phyloP scores from a whole-genome alignment of 2,797 vertebrate species.

The Brachyrhaphis roseni region DNA sequence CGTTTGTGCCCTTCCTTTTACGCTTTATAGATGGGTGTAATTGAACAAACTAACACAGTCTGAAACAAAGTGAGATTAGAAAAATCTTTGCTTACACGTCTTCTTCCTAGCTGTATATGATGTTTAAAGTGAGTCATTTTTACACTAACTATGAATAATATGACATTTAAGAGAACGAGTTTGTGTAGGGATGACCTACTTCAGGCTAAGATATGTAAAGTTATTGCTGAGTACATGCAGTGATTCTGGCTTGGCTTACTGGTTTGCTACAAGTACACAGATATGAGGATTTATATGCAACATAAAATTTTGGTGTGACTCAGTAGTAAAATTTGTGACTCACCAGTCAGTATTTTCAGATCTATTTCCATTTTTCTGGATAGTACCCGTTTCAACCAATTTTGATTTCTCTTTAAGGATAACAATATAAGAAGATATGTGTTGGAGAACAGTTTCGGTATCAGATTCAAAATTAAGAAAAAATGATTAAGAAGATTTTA shows the following conservation, averaged over 20 bases:
- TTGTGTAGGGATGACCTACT: not conserved
- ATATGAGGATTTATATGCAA: not conserved
- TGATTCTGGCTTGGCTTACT: not conserved
- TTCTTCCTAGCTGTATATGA: slow-evolving; percentile 7
- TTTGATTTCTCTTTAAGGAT: not conserved
- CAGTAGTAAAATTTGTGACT: not conserved
- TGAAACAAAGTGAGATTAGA: not conserved
- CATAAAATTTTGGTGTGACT: not conserved
- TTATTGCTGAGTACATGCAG: not conserved
- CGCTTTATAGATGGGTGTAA: slow-evolving; percentile 31
- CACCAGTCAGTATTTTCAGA: not conserved
- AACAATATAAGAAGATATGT: not conserved
- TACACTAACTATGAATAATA: not conserved
- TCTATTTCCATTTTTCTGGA: not conserved
- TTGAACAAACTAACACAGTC: slow-evolving; percentile 26
- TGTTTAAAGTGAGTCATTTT: not conserved
- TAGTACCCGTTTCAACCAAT: not conserved
- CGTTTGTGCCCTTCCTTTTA: slow-evolving; percentile 9
- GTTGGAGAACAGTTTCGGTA: not conserved
- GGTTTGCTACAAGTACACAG: not conserved
- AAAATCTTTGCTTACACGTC: not conserved
- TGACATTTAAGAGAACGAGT: not conserved
- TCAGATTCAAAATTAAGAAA: not conserved
- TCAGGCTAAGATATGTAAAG: slow-evolving; percentile 15
- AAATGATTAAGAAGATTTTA: not conserved